Evolutionary conservation across 2,113 vertebrate species (phyloP).

Genomic region (Engraulis encrasicolus): DNA sequence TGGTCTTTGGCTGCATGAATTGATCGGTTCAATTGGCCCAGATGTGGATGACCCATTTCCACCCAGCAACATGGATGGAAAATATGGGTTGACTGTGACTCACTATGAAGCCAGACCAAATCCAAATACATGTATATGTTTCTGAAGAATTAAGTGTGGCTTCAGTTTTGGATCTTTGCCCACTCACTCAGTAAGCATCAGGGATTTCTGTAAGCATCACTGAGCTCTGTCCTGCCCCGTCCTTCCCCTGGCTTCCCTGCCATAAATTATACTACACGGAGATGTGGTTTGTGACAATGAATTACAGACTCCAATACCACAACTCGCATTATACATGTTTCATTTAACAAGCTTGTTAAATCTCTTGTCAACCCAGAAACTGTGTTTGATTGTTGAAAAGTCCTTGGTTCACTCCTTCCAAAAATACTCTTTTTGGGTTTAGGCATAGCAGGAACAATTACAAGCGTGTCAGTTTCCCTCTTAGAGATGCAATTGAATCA

Average conservation of each 20-base stretch:
- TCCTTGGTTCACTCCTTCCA: neutral
- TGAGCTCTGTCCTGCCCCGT: neutral
- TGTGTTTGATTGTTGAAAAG: neutral
- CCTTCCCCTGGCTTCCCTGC: neutral
- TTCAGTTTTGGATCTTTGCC: neutral
- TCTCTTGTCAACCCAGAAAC: neutral
- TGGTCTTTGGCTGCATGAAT: neutral
- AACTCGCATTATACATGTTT: neutral
- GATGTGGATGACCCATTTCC: neutral
- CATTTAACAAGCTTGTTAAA: neutral
- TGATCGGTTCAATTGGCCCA: neutral
- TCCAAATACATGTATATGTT: neutral
- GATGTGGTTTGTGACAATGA: neutral
- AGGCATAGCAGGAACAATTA: slow-evolving; percentile 10
- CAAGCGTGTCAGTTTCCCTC: slow-evolving; percentile 35
- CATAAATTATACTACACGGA: neutral
- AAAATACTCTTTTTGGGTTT: slow-evolving; percentile 14
- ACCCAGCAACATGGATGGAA: neutral
- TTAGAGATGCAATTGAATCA: slow-evolving; percentile 44
- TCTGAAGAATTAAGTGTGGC: neutral
- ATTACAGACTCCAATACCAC: neutral
- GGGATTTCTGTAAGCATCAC: neutral
- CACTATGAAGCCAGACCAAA: neutral
- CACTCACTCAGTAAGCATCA: neutral
- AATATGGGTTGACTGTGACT: neutral